These are phyloP conservation scores for Hydrocynus forskahlii DNA, from an alignment of 2,797 vertebrate species.

Conservation along the genomic window DNA sequence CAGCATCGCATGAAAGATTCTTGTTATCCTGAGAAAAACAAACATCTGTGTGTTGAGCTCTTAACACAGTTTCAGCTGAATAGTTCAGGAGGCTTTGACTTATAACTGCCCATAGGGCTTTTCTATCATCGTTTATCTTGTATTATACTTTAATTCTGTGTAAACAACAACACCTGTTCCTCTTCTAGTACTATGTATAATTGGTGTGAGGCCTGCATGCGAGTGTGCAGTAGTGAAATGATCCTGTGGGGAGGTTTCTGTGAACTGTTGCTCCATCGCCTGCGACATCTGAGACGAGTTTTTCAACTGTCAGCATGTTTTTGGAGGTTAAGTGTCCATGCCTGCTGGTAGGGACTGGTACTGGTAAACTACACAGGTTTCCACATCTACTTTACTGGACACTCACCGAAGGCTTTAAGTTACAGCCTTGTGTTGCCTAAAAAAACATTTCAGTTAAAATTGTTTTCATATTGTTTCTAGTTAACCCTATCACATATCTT, in stretches of 20 bases:
- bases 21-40: neutral
- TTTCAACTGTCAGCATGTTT: conserved; percentile 57
- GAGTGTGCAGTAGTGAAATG: neutral
- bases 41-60: neutral
- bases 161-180: neutral
- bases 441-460: neutral
- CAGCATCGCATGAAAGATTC: too few relatives aligned
- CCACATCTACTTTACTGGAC: too few relatives aligned
- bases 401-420: neutral
- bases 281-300: conserved; percentile 61
- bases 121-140: neutral
- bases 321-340: neutral
- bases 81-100: neutral
- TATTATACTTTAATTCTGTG: neutral
- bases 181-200: neutral
- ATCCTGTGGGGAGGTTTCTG: conserved; percentile 37
- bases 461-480: neutral
- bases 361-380: neutral
- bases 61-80: neutral
- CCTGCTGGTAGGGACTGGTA: neutral
- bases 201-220: neutral
- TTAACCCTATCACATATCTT: neutral
- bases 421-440: neutral
- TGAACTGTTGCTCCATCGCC: conserved; percentile 55
- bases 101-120: neutral